These are phyloP conservation scores for Podabrus alpinus DNA, from an alignment of 2,888 invertebrate genomes.

Conservation along the genomic window DNA sequence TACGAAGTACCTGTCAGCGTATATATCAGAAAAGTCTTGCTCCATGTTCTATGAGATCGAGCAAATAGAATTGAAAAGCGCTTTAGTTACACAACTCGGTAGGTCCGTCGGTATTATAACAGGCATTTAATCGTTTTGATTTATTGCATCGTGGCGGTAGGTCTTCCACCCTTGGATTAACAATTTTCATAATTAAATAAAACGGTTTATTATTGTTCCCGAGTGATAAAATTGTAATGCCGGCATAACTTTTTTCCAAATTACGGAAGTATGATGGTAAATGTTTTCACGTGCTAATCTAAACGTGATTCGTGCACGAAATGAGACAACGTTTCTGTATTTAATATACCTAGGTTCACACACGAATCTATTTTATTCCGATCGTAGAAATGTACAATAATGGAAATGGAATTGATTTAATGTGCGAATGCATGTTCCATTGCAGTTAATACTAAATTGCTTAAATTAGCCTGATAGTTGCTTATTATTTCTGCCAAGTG, in stretches of 20 bases:
- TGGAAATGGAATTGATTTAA: slow-evolving; percentile 30
- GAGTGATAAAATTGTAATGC: not conserved
- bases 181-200: not conserved
- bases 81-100: not conserved
- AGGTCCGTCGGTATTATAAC: not conserved
- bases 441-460: slow-evolving; percentile 25
- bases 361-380: slow-evolving; percentile 18
- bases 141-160: slow-evolving; percentile 17
- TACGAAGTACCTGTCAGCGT: not conserved
- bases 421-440: slow-evolving; percentile 26
- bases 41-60: not conserved
- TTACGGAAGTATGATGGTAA: slow-evolving; percentile 23
- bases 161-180: not conserved
- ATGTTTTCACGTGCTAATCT: slow-evolving; percentile 15
- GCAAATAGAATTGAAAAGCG: not conserved
- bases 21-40: not conserved
- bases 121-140: slow-evolving; percentile 10
- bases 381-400: slow-evolving; percentile 22
- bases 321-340: slow-evolving; percentile 5
- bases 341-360: slow-evolving; percentile 18
- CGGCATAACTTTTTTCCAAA: not conserved
- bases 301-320: slow-evolving; percentile 14
- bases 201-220: not conserved
- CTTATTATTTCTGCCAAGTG: slow-evolving; percentile 25
- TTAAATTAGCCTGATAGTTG: slow-evolving; percentile 20